These are phyloP conservation scores for Gymnothorax reevesii DNA, from an alignment of 2,797 vertebrate genomes.

Conservation along the genomic window DNA sequence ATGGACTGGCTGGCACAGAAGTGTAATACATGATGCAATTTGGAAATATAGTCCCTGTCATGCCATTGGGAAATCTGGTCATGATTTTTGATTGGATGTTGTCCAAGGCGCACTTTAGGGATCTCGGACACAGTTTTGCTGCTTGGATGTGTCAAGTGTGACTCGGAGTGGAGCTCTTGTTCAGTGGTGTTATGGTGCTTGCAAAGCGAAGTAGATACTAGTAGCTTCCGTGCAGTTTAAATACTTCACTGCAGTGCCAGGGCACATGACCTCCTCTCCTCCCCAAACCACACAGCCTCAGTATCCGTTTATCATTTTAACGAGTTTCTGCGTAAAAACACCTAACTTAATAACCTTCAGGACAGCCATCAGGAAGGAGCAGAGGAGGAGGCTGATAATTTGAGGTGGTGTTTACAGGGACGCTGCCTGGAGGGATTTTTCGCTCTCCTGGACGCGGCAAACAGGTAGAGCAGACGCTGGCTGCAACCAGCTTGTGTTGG, in stretches of 20 bases:
- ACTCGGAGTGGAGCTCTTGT: not conserved
- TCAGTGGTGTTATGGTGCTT: not conserved
- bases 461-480: not conserved
- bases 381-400: not conserved
- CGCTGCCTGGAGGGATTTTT: not conserved
- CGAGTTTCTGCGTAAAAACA: not conserved
- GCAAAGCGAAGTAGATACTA: not conserved
- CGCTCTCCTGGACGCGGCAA: not conserved
- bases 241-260: not conserved
- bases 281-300: not conserved
- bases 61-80: not conserved
- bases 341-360: not conserved
- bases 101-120: not conserved
- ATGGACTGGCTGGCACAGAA: not conserved
- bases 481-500: not conserved
- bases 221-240: not conserved
- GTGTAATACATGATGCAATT: not conserved
- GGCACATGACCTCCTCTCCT: not conserved
- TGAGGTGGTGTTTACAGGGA: not conserved
- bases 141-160: not conserved
- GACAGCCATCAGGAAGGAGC: not conserved
- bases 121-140: not conserved
- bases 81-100: not conserved
- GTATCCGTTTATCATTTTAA: not conserved
- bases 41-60: not conserved